Conservation (phyloP, 2,797 vertebrate genomes). For the Cirrhinus molitorella region DNA sequence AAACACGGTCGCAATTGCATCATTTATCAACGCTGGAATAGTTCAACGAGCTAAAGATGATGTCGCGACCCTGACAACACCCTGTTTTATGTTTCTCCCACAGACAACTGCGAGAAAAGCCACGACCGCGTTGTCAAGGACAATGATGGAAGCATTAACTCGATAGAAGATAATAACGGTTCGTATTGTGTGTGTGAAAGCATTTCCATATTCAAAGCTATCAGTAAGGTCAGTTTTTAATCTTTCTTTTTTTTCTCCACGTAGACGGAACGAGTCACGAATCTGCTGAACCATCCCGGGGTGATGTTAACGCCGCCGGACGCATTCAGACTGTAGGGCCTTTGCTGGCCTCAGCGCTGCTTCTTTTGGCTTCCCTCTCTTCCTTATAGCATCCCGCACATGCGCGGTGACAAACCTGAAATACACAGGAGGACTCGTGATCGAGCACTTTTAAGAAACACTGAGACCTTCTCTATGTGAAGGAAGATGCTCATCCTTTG, state of each 20-base stretch:
- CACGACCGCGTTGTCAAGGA: constrained; percentile 96
- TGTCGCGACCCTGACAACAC: constrained; percentile 43
- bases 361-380: constrained; percentile 88
- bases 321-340: constrained; percentile 79
- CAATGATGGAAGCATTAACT: constrained; percentile 98
- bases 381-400: constrained; percentile 89
- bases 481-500: constrained; percentile 36
- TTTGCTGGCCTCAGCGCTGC: constrained; percentile 87
- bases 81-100: constrained; percentile 84
- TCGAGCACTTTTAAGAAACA: constrained; percentile 61
- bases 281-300: constrained; percentile 93
- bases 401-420: constrained; percentile 32
- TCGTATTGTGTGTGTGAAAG: constrained; percentile 80
- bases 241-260: constrained; percentile 39
- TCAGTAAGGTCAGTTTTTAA: neutral
- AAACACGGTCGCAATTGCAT: constrained; percentile 22
- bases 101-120: constrained; percentile 99
- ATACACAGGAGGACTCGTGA: constrained; percentile 56
- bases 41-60: constrained; percentile 31
- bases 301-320: constrained; percentile 84
- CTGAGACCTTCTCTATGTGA: constrained; percentile 43
- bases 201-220: constrained; percentile 47
- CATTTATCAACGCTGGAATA: constrained; percentile 33
- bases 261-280: constrained; percentile 96
- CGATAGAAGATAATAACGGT: constrained; percentile 99